Conservation (phyloP, 2,888 invertebrate species). For the Metallyticus violacea region DNA sequence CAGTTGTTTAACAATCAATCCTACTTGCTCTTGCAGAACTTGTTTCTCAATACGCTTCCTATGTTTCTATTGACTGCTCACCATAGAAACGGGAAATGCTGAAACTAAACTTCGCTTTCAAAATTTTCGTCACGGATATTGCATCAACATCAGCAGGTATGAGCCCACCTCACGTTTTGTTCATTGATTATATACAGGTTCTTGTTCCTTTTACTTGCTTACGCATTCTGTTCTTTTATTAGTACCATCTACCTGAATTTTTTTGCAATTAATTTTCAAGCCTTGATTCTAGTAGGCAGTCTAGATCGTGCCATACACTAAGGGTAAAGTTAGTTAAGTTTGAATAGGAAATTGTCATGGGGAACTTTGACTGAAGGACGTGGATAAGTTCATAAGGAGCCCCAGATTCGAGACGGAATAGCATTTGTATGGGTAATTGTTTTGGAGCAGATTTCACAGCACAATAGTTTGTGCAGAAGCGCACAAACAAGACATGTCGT, state of each 20-base stretch:
- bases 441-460: neutral
- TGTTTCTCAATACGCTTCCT: too few species aligned
- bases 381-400: neutral
- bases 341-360: neutral
- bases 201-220: neutral
- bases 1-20: too few species aligned
- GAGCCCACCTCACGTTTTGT: too few species aligned
- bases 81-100: too few species aligned
- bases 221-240: neutral
- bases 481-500: too few species aligned
- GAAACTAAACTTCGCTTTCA: too few species aligned
- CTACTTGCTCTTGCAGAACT: too few species aligned
- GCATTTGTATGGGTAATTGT: neutral
- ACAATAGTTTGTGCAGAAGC: neutral
- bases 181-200: too few species aligned
- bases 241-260: neutral
- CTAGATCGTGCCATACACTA: neutral
- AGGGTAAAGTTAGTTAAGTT: neutral
- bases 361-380: neutral
- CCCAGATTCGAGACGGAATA: neutral
- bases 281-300: too few species aligned
- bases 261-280: neutral
- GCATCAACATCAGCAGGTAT: too few species aligned
- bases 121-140: neutral
- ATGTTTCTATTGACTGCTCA: too few species aligned